Evolutionary conservation across 2,797 vertebrate genomes (phyloP), one percentile per base, ranked within the genome.

Genomic region (Eleutherodactylus coqui): DNA sequence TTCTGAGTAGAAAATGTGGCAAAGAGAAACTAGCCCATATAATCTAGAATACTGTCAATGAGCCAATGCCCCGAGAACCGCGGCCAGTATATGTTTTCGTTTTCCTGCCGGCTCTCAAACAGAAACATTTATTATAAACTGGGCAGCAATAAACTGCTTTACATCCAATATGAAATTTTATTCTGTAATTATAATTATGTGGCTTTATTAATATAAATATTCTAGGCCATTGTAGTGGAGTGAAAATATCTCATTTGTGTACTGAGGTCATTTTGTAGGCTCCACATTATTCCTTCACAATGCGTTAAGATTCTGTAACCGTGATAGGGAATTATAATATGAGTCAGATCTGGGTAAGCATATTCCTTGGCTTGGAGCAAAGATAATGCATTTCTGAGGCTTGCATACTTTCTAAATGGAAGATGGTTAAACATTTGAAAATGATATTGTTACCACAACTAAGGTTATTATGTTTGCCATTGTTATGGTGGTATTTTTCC

Each of bases 121-220:
- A 62, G 41, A 51, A 36, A 67, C 17, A 41, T 45, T 53, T 64
- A 36, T 82, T 75, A 45, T 43, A 67, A 41, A 43, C 80, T 36
- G 70, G 55, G 45, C 79, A 81, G 55, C n/a, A 34, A 67, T 36
- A 45, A 72, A 16, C 10, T 58, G 45, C 21, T 80, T 21, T 29
- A 24, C 51, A n/a, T 80, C 78, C 78, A 75, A 67, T 75, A 1
- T 75, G 70, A 64, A 86, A 86, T 76, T 75, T 14, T 45, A 86
- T 49, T 76, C 78, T 82, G 45, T 62, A 75, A 53, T 81, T 86
- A 86, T 67, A 67, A 64, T 86, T 43, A 36, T 60, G 69, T 53
- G 85, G 79, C 55, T 86, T 82, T 82, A 82, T 58, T 81, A 86
- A 82, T 82, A 60, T 86, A 81, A 80, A 85, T 85, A 80, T 72